These are phyloP conservation scores for Teleogryllus oceanicus DNA, from an alignment of 2,888 invertebrate genomes.

Conservation along the genomic window DNA sequence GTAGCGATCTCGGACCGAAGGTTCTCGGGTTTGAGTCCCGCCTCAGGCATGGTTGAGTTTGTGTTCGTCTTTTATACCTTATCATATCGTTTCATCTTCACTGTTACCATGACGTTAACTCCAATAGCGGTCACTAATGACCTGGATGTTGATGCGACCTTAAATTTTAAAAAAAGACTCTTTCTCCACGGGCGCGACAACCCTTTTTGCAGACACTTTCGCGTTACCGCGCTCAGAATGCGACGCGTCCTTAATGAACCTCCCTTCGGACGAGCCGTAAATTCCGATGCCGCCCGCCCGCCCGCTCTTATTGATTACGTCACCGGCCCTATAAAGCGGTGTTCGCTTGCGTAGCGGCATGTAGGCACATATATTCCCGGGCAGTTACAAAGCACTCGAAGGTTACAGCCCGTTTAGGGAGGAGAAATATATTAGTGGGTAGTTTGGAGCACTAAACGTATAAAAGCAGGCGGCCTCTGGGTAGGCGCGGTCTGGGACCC, in stretches of 20 bases:
- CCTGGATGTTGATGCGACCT: too few species aligned
- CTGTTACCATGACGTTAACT: too few species aligned
- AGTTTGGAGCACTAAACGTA: slow-evolving; percentile 4
- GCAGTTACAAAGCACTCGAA: background rate
- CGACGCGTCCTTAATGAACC: background rate
- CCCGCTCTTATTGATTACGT: background rate
- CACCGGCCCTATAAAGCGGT: slow-evolving; percentile 7
- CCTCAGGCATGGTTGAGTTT: too few species aligned
- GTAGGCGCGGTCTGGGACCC: background rate
- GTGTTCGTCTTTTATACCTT: too few species aligned
- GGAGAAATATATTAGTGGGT: slow-evolving; percentile 1
- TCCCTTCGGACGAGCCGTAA: background rate
- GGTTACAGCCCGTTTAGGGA: slow-evolving; percentile 9
- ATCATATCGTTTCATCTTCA: too few species aligned
- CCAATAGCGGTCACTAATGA: too few species aligned
- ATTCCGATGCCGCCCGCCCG: background rate
- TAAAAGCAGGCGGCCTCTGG: background rate
- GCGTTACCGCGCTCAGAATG: background rate
- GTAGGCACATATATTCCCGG: slow-evolving; percentile 11
- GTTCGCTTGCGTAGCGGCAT: background rate
- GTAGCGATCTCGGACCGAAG: too few species aligned
- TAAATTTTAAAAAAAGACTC: too few species aligned
- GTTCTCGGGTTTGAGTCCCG: too few species aligned
- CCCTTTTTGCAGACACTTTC: too few species aligned
- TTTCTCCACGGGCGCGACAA: too few species aligned